phyloP scores from a whole-genome alignment of 2,888 invertebrate genomes.

The Sinhomidia bicolor region DNA sequence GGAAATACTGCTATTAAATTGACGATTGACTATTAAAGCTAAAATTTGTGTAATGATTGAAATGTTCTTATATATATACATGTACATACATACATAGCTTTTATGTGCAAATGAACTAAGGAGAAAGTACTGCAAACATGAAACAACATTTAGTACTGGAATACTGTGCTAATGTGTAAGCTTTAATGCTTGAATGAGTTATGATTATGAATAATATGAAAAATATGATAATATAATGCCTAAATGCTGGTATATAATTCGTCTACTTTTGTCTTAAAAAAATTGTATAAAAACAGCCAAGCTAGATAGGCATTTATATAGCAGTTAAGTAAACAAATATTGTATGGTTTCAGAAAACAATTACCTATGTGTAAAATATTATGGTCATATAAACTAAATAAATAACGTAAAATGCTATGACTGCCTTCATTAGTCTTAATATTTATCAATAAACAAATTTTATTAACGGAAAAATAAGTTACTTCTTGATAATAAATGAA shows the following conservation, averaged over 20 bases:
- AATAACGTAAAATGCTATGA: constrained; percentile 45
- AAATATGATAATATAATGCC: too few relatives aligned
- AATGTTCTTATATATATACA: neutral
- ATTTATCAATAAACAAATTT: neutral
- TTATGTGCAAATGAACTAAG: too few relatives aligned
- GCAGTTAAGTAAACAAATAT: neutral
- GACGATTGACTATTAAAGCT: neutral
- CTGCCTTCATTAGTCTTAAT: constrained; percentile 45
- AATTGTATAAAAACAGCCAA: too few relatives aligned
- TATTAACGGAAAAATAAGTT: neutral
- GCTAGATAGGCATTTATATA: too few relatives aligned
- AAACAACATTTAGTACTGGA: too few relatives aligned
- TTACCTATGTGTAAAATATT: neutral
- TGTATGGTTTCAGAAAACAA: neutral
- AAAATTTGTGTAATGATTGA: neutral
- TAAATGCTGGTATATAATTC: too few relatives aligned
- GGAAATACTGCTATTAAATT: neutral
- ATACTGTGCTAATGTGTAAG: too few relatives aligned
- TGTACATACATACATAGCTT: too few relatives aligned
- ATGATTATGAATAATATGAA: too few relatives aligned
- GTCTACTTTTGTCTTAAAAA: too few relatives aligned
- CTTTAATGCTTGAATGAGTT: too few relatives aligned
- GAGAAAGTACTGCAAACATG: too few relatives aligned
- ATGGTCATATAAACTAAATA: constrained; percentile 3
- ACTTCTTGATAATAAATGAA: neutral